Evolutionary conservation across 2,888 invertebrate genomes (phyloP).

Genomic region (Megalurothrips usitatus): DNA sequence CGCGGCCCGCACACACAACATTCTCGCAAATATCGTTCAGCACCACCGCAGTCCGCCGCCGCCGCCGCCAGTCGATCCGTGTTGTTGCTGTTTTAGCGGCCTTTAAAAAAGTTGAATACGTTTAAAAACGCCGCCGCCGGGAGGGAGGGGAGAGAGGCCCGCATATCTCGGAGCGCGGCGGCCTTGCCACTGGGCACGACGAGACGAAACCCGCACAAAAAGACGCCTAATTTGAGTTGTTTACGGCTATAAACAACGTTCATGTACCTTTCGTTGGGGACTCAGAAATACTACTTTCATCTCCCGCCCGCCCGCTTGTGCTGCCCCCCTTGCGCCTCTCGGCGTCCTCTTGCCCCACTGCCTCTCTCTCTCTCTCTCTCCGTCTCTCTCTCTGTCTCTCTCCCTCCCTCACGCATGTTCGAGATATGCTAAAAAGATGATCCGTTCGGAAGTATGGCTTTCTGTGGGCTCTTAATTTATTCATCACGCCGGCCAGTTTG

Average conservation of each 20-base stretch:
- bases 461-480: constrained; percentile 15
- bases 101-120: no score
- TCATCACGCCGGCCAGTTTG: constrained; percentile 23
- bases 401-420: background rate
- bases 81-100: no score
- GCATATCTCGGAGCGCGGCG: no score
- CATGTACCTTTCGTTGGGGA: constrained; percentile 10
- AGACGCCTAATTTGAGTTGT: constrained; percentile 17
- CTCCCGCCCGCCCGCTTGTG: background rate
- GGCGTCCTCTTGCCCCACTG: background rate
- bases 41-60: no score
- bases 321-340: background rate
- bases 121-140: no score
- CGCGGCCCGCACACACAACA: no score
- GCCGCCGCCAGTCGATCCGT: no score
- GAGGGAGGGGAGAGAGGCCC: no score
- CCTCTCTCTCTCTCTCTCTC: background rate
- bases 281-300: background rate
- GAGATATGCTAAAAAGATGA: constrained; percentile 20
- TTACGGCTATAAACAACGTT: constrained; percentile 23
- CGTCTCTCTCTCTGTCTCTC: background rate
- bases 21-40: no score
- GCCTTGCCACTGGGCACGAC: background rate
- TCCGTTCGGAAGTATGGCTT: constrained; percentile 19
- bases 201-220: background rate